Evolutionary conservation across 2,888 invertebrate genomes (phyloP).

Genomic region (Drosophila flavopinicola): DNA sequence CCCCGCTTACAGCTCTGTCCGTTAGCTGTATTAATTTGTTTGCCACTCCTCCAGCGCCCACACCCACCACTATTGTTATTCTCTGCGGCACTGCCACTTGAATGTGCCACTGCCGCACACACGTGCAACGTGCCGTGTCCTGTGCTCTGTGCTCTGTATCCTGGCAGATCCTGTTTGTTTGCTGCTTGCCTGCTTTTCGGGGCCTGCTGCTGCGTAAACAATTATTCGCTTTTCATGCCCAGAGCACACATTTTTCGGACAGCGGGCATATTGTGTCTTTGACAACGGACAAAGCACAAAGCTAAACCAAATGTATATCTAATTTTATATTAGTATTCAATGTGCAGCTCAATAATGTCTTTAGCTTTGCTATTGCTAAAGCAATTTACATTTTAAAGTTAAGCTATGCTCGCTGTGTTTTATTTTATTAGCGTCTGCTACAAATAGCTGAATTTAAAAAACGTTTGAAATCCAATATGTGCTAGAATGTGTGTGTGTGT

Average conservation of each 20-base stretch:
- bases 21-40: conserved; percentile 69
- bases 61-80: conserved; percentile 45
- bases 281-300: conserved; percentile 16
- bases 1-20: conserved; percentile 5
- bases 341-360: neutral
- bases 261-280: conserved; percentile 23
- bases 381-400: too few species aligned
- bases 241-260: neutral
- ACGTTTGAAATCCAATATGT: too few species aligned
- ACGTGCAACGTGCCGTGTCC: conserved; percentile 37
- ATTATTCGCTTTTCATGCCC: conserved; percentile 51
- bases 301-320: neutral
- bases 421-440: too few species aligned
- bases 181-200: conserved; percentile 28
- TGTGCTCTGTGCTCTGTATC: conserved; percentile 31
- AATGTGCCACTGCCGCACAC: conserved; percentile 37
- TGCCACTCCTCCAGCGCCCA: conserved; percentile 32
- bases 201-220: conserved; percentile 48
- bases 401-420: too few species aligned
- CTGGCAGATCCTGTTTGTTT: conserved; percentile 36
- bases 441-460: too few species aligned
- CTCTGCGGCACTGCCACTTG: conserved; percentile 43
- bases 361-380: too few species aligned
- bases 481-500: too few species aligned
- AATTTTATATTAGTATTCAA: conserved; percentile 2